These are phyloP conservation scores for Diadophis punctatus DNA, from an alignment of 2,113 vertebrate species.

Conservation along the genomic window DNA sequence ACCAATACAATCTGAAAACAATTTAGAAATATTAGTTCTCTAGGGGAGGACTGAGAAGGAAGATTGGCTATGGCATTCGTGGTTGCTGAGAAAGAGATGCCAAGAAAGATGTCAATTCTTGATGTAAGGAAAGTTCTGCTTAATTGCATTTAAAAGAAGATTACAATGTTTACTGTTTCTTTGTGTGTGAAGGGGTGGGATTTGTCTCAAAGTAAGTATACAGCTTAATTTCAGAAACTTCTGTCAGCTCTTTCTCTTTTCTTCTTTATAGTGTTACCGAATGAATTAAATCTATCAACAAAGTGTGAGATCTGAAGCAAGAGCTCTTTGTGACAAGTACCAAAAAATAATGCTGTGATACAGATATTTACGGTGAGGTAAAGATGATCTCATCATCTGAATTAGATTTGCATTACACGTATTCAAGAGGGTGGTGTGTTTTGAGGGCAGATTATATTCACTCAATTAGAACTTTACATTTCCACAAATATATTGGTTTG, in stretches of 20 bases:
- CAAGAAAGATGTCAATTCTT: neutral
- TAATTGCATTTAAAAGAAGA: neutral
- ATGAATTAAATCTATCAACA: neutral
- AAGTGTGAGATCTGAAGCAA: slow-evolving; percentile 25
- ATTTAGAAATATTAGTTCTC: neutral
- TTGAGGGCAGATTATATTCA: slow-evolving; percentile 31
- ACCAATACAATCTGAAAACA: neutral
- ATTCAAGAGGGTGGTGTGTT: slow-evolving; percentile 35
- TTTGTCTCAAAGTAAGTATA: neutral
- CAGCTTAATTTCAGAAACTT: neutral
- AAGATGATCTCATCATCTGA: slow-evolving; percentile 31
- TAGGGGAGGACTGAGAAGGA: neutral
- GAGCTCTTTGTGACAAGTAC: slow-evolving; percentile 30
- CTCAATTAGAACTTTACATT: slow-evolving; percentile 43
- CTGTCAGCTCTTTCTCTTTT: neutral
- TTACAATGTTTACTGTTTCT: neutral
- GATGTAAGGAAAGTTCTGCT: neutral
- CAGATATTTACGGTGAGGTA: slow-evolving; percentile 33
- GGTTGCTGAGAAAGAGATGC: neutral
- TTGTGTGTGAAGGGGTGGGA: neutral
- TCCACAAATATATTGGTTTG: slow-evolving; percentile 45
- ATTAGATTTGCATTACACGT: neutral
- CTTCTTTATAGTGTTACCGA: neutral
- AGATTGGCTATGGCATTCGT: neutral
- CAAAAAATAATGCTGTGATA: slow-evolving; percentile 35